phyloP scores from a whole-genome alignment of 2,797 vertebrate species.

The Rhinella marina region DNA sequence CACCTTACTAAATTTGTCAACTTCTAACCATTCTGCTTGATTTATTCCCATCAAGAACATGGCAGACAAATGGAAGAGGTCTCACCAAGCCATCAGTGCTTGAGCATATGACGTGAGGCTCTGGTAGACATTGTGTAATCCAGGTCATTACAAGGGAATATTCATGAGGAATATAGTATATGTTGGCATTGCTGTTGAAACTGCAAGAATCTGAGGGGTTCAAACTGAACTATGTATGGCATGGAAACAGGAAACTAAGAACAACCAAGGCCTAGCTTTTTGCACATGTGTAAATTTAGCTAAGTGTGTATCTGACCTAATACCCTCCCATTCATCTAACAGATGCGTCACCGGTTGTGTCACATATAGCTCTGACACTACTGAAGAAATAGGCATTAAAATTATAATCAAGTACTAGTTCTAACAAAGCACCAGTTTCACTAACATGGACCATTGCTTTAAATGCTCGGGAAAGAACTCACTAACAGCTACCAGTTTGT shows the following conservation, averaged over 20 bases:
- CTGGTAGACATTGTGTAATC: not conserved
- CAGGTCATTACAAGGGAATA: not conserved
- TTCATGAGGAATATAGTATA: not conserved
- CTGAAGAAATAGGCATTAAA: not conserved
- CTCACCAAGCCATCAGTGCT: conserved; percentile 2
- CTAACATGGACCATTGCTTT: not conserved
- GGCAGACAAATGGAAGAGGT: not conserved
- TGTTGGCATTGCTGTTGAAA: too few species aligned
- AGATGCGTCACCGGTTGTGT: not conserved
- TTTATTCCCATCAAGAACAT: conserved; percentile 12
- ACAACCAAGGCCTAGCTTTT: not conserved
- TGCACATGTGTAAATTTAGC: conserved; percentile 16
- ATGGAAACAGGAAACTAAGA: not conserved
- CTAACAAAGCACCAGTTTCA: conserved; percentile 35
- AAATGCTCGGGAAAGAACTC: not conserved
- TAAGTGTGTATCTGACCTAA: not conserved
- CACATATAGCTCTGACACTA: conserved; percentile 20
- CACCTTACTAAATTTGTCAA: conserved; percentile 45
- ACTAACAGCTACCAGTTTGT: not conserved
- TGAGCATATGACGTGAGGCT: not conserved
- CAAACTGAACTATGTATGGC: not conserved
- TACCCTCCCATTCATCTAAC: not conserved
- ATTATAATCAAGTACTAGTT: not conserved
- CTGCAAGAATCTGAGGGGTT: not conserved
- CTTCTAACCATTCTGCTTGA: conserved; percentile 24